Evolutionary conservation across 2,113 vertebrate species (phyloP).

Genomic region (Chloroceryle aenea): DNA sequence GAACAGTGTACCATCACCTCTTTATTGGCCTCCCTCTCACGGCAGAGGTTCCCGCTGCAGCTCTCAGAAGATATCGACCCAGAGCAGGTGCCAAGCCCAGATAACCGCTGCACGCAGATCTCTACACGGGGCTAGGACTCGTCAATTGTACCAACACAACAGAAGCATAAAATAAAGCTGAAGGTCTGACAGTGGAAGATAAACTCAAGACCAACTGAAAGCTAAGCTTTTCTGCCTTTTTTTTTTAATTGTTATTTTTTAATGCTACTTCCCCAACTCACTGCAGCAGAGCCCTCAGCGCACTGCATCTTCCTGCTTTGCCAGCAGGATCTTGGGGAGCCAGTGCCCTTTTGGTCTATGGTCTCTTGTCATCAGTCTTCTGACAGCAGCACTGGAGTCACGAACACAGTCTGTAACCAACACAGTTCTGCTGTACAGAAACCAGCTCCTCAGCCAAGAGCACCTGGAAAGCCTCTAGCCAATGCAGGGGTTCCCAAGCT

Average conservation of each 20-base stretch:
- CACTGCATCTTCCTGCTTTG: not conserved
- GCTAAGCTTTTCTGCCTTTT: not conserved
- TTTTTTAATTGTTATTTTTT: not conserved
- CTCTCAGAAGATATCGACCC: not conserved
- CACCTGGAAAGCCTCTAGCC: not conserved
- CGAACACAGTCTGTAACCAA: accelerated
- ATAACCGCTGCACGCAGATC: not conserved
- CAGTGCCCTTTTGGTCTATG: not conserved
- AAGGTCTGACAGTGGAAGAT: not conserved
- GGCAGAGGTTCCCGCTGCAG: not conserved
- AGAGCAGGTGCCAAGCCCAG: not conserved
- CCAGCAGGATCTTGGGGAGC: not conserved
- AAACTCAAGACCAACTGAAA: not conserved
- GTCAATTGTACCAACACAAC: not conserved
- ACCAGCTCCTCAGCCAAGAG: not conserved
- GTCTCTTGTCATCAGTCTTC: not conserved
- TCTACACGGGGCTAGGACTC: not conserved
- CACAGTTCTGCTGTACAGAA: not conserved
- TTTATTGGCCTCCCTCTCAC: not conserved
- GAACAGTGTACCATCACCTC: accelerated
- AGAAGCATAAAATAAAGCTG: not conserved
- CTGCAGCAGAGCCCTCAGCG: not conserved
- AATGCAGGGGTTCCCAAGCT: not conserved
- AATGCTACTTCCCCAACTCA: not conserved
- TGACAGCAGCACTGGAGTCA: not conserved